Conservation (phyloP, 2,888 invertebrate species). For the Fissipunctia ypsillon region DNA sequence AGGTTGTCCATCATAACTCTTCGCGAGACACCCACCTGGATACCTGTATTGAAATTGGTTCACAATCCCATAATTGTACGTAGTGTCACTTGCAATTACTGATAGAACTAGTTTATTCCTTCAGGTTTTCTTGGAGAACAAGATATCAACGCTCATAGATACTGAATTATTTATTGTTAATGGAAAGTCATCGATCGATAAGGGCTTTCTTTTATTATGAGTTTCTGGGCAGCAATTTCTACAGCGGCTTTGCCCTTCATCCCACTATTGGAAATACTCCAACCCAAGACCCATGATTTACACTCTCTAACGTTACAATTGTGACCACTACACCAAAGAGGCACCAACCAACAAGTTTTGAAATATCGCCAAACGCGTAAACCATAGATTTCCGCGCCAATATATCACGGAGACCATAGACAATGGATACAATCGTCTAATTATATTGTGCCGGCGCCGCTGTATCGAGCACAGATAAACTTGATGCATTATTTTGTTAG, state of each 20-base stretch:
- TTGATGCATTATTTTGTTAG: conserved; percentile 83
- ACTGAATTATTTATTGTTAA: conserved; percentile 43
- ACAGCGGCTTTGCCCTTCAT: background rate
- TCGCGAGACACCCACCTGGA: conserved; percentile 63
- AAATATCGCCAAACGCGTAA: conserved; percentile 58
- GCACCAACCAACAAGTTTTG: conserved; percentile 50
- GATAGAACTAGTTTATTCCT: conserved; percentile 43
- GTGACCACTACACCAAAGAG: conserved; percentile 5
- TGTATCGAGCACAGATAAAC: conserved; percentile 75
- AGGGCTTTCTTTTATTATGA: background rate
- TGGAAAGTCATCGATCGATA: conserved; percentile 13
- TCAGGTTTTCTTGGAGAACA: conserved; percentile 46
- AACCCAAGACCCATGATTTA: background rate
- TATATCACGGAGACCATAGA: conserved; percentile 60
- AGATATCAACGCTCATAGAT: conserved; percentile 42
- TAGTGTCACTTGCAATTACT: conserved; percentile 51
- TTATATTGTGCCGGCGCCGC: conserved; percentile 72
- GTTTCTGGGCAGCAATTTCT: conserved; percentile 1
- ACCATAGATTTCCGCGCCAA: conserved; percentile 59
- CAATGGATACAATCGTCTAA: conserved; percentile 72
- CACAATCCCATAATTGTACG: conserved; percentile 56
- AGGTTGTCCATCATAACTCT: conserved; percentile 70
- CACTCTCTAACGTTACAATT: background rate
- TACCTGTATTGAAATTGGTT: conserved; percentile 55
- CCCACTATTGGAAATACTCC: background rate